Percentiles rank a stretch among this genome's conserved stretches.
Evolutionary conservation across 2,888 invertebrate species (phyloP).

Genomic region (Cataglyphis livida): DNA sequence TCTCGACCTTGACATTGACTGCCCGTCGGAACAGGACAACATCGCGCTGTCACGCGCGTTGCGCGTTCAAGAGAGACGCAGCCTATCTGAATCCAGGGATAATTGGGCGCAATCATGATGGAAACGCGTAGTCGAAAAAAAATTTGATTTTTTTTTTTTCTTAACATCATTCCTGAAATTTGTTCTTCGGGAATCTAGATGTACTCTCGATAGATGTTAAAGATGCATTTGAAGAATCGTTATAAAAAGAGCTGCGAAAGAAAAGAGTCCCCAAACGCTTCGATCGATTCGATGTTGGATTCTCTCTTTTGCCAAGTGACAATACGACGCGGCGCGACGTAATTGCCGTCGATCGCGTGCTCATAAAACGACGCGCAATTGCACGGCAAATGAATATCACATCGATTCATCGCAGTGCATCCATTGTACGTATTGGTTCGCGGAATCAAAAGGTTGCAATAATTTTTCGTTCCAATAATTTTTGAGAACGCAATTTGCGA

Average conservation of each 20-base stretch:
- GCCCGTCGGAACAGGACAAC: slow-evolving; percentile 55
- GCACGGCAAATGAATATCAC: slow-evolving; percentile 12
- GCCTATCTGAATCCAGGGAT: slow-evolving; percentile 23
- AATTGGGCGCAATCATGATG: slow-evolving; percentile 25
- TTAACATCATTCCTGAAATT: not conserved
- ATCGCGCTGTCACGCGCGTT: slow-evolving; percentile 16
- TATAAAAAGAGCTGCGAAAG: not conserved
- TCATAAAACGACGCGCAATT: slow-evolving; percentile 26
- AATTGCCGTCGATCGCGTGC: slow-evolving; percentile 5
- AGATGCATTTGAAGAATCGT: not conserved
- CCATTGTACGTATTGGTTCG: not conserved
- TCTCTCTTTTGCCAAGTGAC: not conserved
- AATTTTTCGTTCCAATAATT: not conserved
- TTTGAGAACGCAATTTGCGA: not conserved
- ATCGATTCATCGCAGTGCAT: slow-evolving; percentile 42
- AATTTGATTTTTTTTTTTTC: not conserved
- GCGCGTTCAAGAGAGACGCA: not conserved
- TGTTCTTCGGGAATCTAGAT: not conserved
- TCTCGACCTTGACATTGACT: slow-evolving; percentile 78
- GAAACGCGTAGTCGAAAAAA: not conserved
- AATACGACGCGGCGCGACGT: slow-evolving; percentile 1
- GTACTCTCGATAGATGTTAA: not conserved
- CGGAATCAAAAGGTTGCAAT: not conserved
- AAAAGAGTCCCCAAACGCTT: slow-evolving; percentile 11
- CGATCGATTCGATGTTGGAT: slow-evolving; percentile 27